phyloP scores from a whole-genome alignment of 2,888 invertebrate species.

The Stictocephala bisonia region DNA sequence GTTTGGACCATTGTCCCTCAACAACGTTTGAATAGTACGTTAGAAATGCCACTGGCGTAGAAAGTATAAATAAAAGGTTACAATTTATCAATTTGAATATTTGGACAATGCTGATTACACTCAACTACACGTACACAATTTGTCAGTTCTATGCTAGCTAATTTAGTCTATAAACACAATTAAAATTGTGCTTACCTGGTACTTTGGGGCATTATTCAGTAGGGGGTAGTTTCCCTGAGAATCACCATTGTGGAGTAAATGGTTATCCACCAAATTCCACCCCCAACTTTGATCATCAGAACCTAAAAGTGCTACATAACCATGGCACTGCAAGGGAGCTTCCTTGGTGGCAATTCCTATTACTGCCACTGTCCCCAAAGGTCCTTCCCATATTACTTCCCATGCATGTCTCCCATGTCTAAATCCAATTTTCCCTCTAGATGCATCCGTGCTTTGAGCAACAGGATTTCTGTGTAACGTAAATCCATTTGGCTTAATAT shows the following conservation, averaged over 20 bases:
- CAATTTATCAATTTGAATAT: too few relatives aligned
- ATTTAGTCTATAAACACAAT: not conserved
- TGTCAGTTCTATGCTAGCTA: too few relatives aligned
- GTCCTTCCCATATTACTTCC: slow-evolving; percentile 99
- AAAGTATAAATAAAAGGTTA: too few relatives aligned
- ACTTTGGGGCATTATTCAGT: slow-evolving; percentile 96
- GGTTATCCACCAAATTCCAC: slow-evolving; percentile 99
- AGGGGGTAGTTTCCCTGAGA: slow-evolving; percentile 94
- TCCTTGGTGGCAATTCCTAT: slow-evolving; percentile 96
- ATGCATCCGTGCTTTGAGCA: slow-evolving; percentile 98
- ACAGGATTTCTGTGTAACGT: slow-evolving; percentile 98
- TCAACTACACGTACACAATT: too few relatives aligned
- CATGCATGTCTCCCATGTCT: slow-evolving; percentile 93
- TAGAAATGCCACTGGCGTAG: too few relatives aligned
- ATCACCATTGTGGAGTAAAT: slow-evolving; percentile 95
- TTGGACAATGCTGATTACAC: too few relatives aligned
- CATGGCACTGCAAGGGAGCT: slow-evolving; percentile 92
- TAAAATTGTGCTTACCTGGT: slow-evolving; percentile 76
- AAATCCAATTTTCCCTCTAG: slow-evolving; percentile 90
- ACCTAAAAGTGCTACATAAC: slow-evolving; percentile 94
- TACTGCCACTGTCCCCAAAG: slow-evolving; percentile 97
- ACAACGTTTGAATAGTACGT: too few relatives aligned
- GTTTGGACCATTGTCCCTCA: too few relatives aligned
- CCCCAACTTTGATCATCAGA: slow-evolving; percentile 99
- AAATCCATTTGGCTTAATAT: slow-evolving; percentile 96